These are phyloP conservation scores for Lacerta bilineata DNA, from an alignment of 2,797 vertebrate genomes.

Conservation along the genomic window DNA sequence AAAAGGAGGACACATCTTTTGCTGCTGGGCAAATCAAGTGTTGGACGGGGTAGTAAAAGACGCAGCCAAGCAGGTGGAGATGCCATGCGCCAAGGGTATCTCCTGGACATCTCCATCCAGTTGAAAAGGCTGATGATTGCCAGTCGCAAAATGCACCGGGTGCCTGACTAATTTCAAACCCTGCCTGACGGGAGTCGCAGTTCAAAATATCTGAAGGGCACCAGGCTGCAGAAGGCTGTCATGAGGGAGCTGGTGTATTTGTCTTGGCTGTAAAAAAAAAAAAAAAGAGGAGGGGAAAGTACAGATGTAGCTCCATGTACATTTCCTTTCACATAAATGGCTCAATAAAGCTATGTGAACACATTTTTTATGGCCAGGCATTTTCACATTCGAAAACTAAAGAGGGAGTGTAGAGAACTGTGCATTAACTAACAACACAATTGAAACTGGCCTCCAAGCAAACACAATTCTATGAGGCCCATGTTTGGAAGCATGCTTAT, in stretches of 20 bases:
- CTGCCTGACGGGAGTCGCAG: too few species aligned
- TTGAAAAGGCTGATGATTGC: too few species aligned
- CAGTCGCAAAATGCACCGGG: too few species aligned
- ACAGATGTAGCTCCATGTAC: not conserved
- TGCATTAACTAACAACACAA: not conserved
- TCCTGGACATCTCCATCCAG: too few species aligned
- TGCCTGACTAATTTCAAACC: too few species aligned
- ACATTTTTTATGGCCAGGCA: not conserved
- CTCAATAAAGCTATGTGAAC: not conserved
- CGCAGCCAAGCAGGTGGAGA: too few species aligned
- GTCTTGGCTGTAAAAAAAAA: not conserved
- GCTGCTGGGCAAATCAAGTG: too few species aligned
- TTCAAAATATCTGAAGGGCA: too few species aligned
- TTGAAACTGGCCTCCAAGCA: not conserved
- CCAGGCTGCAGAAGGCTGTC: too few species aligned
- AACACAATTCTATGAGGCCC: not conserved
- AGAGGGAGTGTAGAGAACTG: not conserved
- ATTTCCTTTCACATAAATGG: not conserved
- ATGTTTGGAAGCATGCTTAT: not conserved
- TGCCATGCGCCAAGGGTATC: too few species aligned
- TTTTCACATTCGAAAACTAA: not conserved
- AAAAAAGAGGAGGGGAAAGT: not conserved
- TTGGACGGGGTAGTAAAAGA: too few species aligned
- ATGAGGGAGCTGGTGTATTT: not conserved
- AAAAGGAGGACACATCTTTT: too few species aligned